Percentiles rank a stretch among this genome's conserved stretches.
Conservation (phyloP, 2,888 invertebrate genomes). For the Troides oblongomaculatus region DNA sequence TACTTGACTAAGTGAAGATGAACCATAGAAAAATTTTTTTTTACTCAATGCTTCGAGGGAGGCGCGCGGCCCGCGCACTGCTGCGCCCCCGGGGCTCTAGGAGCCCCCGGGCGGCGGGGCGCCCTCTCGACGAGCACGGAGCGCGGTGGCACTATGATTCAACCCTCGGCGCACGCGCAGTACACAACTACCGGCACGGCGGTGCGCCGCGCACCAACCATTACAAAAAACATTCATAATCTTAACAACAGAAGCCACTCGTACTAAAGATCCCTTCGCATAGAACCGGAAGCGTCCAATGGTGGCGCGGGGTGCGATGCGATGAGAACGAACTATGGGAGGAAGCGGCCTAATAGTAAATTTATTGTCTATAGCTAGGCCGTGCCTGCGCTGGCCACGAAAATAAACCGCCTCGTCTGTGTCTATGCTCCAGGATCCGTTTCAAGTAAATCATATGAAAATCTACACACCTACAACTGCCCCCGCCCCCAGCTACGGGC, state of each 20-base stretch:
- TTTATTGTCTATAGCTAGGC: constrained; percentile 28
- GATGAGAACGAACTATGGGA: too few relatives aligned
- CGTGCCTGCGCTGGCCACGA: constrained; percentile 6
- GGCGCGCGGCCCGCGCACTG: constrained; percentile 70
- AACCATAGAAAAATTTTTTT: constrained; percentile 57
- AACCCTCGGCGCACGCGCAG: constrained; percentile 44
- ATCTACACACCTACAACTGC: constrained; percentile 48
- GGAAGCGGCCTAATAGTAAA: constrained; percentile 1
- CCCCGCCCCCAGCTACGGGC: constrained; percentile 56
- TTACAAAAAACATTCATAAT: constrained; percentile 59
- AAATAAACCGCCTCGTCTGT: constrained; percentile 5
- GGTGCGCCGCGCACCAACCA: too few relatives aligned
- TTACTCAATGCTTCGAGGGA: constrained; percentile 61
- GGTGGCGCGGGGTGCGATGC: too few relatives aligned
- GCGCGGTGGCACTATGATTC: constrained; percentile 31
- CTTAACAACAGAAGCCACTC: constrained; percentile 53
- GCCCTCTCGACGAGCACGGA: constrained; percentile 39
- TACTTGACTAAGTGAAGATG: constrained; percentile 76
- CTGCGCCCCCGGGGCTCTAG: constrained; percentile 55
- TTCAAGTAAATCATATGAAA: constrained; percentile 35
- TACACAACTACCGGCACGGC: constrained; percentile 51
- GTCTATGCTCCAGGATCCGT: constrained; percentile 52
- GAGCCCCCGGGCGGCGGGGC: constrained; percentile 48
- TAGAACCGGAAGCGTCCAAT: constrained; percentile 37
- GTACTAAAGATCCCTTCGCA: constrained; percentile 50